Evolutionary conservation across 2,888 invertebrate genomes (phyloP).

Genomic region (Parapristionchus giblindavisi): DNA sequence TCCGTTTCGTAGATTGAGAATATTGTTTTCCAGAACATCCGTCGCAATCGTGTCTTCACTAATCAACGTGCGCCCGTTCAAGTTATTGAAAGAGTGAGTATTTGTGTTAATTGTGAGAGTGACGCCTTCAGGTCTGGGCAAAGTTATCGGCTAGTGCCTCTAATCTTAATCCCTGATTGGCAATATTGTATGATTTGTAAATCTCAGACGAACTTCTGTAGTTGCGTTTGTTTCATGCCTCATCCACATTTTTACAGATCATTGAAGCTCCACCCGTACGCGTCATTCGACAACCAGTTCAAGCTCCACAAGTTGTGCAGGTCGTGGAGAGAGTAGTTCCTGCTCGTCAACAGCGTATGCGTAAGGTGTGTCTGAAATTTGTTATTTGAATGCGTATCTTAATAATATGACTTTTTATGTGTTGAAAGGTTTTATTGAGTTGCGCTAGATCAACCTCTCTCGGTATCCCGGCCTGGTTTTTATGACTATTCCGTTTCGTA

Average conservation of each 20-base stretch:
- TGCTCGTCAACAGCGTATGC: slow-evolving; percentile 22
- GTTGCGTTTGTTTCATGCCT: neutral
- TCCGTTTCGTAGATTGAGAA: neutral
- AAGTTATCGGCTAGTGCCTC: neutral
- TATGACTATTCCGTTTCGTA: slow-evolving; percentile 25
- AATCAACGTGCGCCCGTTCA: neutral
- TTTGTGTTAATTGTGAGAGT: neutral
- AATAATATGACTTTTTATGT: too few relatives aligned
- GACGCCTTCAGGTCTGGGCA: neutral
- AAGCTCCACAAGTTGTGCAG: slow-evolving; percentile 20
- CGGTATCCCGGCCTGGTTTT: slow-evolving; percentile 11
- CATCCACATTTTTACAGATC: neutral
- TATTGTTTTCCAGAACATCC: neutral
- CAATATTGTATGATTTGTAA: neutral
- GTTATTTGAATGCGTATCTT: too few relatives aligned
- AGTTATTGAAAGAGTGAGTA: slow-evolving; percentile 7
- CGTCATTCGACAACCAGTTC: slow-evolving; percentile 31
- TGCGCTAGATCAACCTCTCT: neutral
- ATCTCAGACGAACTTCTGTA: neutral
- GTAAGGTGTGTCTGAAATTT: neutral
- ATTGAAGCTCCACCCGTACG: slow-evolving; percentile 25
- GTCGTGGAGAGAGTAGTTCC: slow-evolving; percentile 30
- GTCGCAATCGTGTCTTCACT: slow-evolving; percentile 22
- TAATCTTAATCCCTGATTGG: neutral
- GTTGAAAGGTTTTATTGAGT: neutral